A percentile compares a stretch with the other conserved stretches of the same genome.
These are phyloP conservation scores for Hoplodrina ambigua DNA, from an alignment of 2,888 invertebrate genomes.

Conservation along the genomic window DNA sequence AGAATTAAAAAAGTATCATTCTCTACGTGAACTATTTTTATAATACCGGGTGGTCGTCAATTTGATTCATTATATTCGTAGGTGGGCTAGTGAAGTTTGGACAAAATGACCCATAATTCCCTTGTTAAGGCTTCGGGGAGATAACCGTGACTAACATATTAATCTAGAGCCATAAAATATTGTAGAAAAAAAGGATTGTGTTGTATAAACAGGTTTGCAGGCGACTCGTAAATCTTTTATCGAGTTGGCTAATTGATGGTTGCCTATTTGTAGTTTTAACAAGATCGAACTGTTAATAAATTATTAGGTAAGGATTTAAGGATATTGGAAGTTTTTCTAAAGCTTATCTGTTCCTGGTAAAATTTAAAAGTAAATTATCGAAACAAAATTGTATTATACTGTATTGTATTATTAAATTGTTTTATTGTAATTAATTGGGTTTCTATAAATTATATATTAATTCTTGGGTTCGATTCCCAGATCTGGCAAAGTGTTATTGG, in stretches of 20 bases:
- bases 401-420: too few relatives aligned
- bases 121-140: slow-evolving; percentile 82
- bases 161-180: slow-evolving; percentile 84
- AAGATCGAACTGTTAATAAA: slow-evolving; percentile 16
- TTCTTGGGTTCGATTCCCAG: too few relatives aligned
- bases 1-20: slow-evolving; percentile 79
- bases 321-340: background rate
- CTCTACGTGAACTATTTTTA: slow-evolving; percentile 73
- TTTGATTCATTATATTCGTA: slow-evolving; percentile 84
- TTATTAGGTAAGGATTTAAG: slow-evolving; percentile 3
- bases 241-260: slow-evolving; percentile 58
- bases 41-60: slow-evolving; percentile 81
- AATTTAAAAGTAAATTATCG: too few relatives aligned
- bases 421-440: too few relatives aligned
- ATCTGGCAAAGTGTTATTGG: too few relatives aligned
- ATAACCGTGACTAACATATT: slow-evolving; percentile 81
- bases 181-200: slow-evolving; percentile 66
- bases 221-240: slow-evolving; percentile 65
- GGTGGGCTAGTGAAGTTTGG: slow-evolving; percentile 83
- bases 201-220: slow-evolving; percentile 67
- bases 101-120: slow-evolving; percentile 87
- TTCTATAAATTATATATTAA: too few relatives aligned
- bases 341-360: too few relatives aligned
- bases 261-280: slow-evolving; percentile 16
- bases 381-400: too few relatives aligned